Conservation (phyloP, 2,888 invertebrate species). For the Rhyacophila evoluta region DNA sequence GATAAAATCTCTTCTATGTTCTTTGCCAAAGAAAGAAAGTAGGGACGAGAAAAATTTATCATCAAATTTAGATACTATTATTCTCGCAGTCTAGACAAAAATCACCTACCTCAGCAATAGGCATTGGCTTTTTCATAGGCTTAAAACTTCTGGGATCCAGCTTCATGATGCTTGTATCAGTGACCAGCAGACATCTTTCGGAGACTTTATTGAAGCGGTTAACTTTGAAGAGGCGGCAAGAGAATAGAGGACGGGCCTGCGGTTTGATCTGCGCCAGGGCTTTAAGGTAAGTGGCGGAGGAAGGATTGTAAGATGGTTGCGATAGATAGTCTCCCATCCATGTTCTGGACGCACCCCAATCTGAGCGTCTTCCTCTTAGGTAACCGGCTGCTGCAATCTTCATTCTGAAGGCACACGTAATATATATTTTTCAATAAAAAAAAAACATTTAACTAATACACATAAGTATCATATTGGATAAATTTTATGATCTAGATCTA, state of each 20-base stretch:
- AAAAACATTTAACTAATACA: too few species aligned
- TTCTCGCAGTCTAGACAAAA: too few species aligned
- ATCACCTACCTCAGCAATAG: slow-evolving; percentile 77
- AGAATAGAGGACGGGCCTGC: slow-evolving; percentile 67
- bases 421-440: too few species aligned
- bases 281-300: slow-evolving; percentile 56
- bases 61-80: too few species aligned
- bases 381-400: slow-evolving; percentile 65
- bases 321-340: slow-evolving; percentile 68
- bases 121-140: slow-evolving; percentile 86
- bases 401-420: slow-evolving; percentile 61
- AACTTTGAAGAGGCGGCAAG: slow-evolving; percentile 78
- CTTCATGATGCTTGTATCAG: slow-evolving; percentile 88
- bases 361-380: slow-evolving; percentile 59
- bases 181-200: slow-evolving; percentile 89
- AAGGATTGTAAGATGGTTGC: slow-evolving; percentile 60
- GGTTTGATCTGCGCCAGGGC: slow-evolving; percentile 64
- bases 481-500: too few species aligned
- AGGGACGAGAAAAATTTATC: too few species aligned
- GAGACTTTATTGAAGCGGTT: slow-evolving; percentile 80
- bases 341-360: slow-evolving; percentile 62
- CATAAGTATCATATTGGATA: too few species aligned
- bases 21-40: too few species aligned
- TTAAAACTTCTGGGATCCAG: slow-evolving; percentile 89
- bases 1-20: too few species aligned